A percentile compares a stretch with the other conserved stretches of the same genome.
These are phyloP conservation scores for Redunca redunca DNA, from an alignment of 2,113 vertebrate genomes.

Conservation along the genomic window DNA sequence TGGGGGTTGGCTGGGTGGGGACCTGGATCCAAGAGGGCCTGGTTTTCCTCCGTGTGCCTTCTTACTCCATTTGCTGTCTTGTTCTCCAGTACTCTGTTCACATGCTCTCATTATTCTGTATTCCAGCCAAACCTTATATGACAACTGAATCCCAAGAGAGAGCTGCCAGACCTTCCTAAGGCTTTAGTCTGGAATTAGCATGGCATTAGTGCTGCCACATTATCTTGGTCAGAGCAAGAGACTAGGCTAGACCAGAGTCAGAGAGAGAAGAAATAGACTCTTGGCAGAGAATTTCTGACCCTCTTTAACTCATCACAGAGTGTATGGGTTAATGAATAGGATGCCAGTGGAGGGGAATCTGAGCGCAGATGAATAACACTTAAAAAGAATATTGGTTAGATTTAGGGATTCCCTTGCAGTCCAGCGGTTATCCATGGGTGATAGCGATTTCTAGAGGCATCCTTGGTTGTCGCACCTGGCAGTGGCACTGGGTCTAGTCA, in stretches of 20 bases:
- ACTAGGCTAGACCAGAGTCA: background rate
- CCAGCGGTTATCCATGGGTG: background rate
- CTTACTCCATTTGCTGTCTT: background rate
- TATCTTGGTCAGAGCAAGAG: constrained; percentile 3
- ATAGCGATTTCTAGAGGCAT: background rate
- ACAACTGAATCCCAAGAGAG: background rate
- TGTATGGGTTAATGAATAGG: background rate
- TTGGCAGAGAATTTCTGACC: background rate
- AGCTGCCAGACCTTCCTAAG: background rate
- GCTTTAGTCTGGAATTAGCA: background rate
- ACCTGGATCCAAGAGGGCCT: background rate
- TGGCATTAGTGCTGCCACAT: background rate
- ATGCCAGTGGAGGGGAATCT: background rate
- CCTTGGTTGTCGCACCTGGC: background rate
- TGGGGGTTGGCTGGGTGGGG: background rate
- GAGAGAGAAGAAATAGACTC: background rate
- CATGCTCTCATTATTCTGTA: background rate
- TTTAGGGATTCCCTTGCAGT: background rate
- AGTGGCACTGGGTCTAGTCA: background rate
- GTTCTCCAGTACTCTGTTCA: background rate
- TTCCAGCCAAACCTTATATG: background rate
- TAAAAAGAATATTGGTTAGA: background rate
- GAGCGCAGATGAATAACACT: background rate
- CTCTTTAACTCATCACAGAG: background rate
- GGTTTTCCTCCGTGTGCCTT: background rate